A percentile compares a stretch with the other conserved stretches of the same genome.
Conservation (phyloP, 92 coral and sea anemone species). For the Siderastrea radians region DNA sequence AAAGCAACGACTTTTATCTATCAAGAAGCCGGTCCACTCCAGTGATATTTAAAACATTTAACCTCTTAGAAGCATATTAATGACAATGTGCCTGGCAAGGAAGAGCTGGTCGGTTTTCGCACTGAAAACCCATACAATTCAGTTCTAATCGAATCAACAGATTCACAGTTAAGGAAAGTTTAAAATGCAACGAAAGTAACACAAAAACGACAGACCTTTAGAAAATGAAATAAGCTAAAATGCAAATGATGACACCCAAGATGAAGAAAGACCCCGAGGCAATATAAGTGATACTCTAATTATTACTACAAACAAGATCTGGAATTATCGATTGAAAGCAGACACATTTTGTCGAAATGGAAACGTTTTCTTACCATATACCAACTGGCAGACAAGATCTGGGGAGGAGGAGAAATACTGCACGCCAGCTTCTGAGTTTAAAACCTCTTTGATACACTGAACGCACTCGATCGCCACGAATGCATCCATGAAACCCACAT, state of each 20-base stretch:
- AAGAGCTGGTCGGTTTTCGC: too few species aligned
- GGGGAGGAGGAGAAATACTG: slow-evolving; percentile 61
- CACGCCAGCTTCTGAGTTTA: slow-evolving; percentile 87
- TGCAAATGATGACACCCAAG: neutral
- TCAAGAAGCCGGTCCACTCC: too few species aligned
- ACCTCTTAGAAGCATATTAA: too few species aligned
- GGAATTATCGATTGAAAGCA: neutral
- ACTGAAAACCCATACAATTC: too few species aligned
- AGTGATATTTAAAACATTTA: too few species aligned
- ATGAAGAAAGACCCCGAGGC: neutral
- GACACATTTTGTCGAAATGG: neutral
- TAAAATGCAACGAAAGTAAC: neutral
- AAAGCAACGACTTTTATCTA: too few species aligned
- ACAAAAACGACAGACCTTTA: too few species aligned
- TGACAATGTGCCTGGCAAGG: too few species aligned
- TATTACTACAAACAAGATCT: neutral
- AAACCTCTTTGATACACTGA: slow-evolving; percentile 80
- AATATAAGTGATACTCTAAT: neutral
- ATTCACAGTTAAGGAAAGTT: neutral
- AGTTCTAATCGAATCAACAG: neutral
- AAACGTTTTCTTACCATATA: slow-evolving; percentile 78
- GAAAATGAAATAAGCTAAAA: neutral
- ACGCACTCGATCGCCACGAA: slow-evolving; percentile 85
- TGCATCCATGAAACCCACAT: slow-evolving; percentile 79
- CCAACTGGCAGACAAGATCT: slow-evolving; percentile 77